A percentile compares a stretch with the other conserved stretches of the same genome.
These are phyloP conservation scores for Chloroceryle aenea DNA, from an alignment of 2,113 vertebrate genomes.

Conservation along the genomic window DNA sequence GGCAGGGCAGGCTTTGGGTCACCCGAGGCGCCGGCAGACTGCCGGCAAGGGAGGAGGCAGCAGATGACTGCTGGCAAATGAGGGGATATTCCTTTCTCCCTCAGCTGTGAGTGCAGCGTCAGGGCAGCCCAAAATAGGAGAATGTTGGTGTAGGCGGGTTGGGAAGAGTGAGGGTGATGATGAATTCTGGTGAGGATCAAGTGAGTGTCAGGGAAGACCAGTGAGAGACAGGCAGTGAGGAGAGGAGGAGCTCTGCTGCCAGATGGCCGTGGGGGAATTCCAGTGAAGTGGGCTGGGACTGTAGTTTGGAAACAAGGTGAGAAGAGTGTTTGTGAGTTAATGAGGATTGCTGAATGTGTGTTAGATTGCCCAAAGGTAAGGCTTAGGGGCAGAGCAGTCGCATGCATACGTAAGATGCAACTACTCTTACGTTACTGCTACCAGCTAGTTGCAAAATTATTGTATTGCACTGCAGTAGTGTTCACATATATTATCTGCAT, in stretches of 20 bases:
- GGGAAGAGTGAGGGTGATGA: background rate
- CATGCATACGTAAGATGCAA: rapidly evolving
- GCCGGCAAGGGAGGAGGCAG: background rate
- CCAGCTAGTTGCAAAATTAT: background rate
- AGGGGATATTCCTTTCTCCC: background rate
- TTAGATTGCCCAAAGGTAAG: background rate
- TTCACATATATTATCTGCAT: background rate
- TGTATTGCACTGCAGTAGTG: background rate
- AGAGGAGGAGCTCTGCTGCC: background rate
- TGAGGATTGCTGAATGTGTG: background rate
- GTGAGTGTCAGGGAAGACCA: background rate
- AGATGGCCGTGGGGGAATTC: background rate
- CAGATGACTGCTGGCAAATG: background rate
- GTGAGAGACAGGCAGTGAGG: background rate
- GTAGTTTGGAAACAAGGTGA: background rate
- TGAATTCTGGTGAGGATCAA: background rate
- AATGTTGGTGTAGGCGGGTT: background rate
- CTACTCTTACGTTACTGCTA: background rate
- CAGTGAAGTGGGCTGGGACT: background rate
- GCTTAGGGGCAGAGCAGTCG: background rate
- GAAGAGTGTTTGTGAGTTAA: background rate
- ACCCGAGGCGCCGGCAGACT: background rate
- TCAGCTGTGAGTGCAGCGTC: background rate
- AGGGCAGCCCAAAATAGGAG: background rate
- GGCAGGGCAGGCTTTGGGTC: background rate